Conservation (phyloP, 1,140 invertebrate species). For the Philopotamus ludificatus region DNA sequence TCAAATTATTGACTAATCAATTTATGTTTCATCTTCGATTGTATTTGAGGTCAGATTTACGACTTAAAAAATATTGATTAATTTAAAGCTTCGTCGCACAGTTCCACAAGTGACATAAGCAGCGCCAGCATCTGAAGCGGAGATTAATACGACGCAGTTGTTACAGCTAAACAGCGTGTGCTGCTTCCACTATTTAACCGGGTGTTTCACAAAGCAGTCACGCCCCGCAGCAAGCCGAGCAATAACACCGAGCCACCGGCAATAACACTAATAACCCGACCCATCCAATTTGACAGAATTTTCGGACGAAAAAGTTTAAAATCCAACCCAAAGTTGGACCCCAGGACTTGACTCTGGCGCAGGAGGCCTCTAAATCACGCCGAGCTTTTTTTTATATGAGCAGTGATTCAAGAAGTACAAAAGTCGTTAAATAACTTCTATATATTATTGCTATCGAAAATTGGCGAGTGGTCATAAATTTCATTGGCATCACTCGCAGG, state of each 20-base stretch:
- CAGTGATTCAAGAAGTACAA: slow-evolving; percentile 6
- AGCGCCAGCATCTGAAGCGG: slow-evolving; percentile 34
- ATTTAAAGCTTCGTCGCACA: slow-evolving; percentile 13
- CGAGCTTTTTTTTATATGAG: neutral
- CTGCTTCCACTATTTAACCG: neutral
- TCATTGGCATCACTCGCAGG: slow-evolving; percentile 26
- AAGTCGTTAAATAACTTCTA: slow-evolving; percentile 37
- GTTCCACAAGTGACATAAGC: slow-evolving; percentile 12
- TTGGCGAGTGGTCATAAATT: slow-evolving; percentile 35
- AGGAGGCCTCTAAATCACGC: neutral
- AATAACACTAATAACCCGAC: no score
- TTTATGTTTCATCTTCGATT: no score
- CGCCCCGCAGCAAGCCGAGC: neutral
- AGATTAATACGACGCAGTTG: slow-evolving; percentile 35
- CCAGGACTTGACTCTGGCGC: no score
- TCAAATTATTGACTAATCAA: no score
- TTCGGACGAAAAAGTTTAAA: no score
- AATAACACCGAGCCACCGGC: no score
- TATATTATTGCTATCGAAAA: slow-evolving; percentile 34
- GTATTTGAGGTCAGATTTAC: no score
- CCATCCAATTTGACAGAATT: no score
- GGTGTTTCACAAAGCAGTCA: neutral
- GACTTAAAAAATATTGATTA: no score
- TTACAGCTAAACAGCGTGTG: slow-evolving; percentile 1
- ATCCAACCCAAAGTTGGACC: no score